Base-by-base conservation (phyloP, 2,113 vertebrate species). In the Eidolon helvum region DNA sequence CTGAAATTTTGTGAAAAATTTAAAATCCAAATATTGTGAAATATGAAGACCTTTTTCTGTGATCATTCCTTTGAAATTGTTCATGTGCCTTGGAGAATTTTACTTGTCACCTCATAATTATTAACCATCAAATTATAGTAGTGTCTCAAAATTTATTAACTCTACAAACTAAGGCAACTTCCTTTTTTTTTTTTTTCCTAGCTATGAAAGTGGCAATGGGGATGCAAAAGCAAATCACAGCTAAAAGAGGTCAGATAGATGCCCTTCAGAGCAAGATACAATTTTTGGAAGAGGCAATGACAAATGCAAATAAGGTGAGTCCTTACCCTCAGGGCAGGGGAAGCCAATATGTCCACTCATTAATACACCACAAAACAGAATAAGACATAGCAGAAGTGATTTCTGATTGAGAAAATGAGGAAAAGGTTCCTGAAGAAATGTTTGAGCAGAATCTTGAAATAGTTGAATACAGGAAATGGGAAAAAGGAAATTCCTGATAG, bases 181-280 rank as follows among this genome's bases (percentile, higher is more conserved):
- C 2, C 26, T 69, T 48, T 30, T 30, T 1, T 40, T 28, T 28
- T 4, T 14, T 30, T 55, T 86, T 22, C 26, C 91, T n/a, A 99
- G 99, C 99, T 94, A 95, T 99, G 96, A 99, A 98, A 98, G 98
- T 99, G 96, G 99, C 99, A 72, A 94, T 98, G 97, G 98, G 99
- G 91, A 99, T 99, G 99, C 99, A 99, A 98, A 98, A 98, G 97
- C 98, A 99, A 97, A 98, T 99, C 97, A 99, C 99, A 35, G 98
- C 98, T 92, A 99, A 98, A 95, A 99, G 99, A 97, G 98, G 98
- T 87, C 98, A 99, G 91, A 99, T 98, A 10, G 99, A 99, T 96
- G 97, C 97, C 7, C 98, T 99, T 88, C 98, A 99, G 97, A 98
- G 98, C 98, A 99, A 98, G 98, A 98, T 99, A 85, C 98, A 99